Evolutionary conservation across 1,140 invertebrate species (phyloP).

Genomic region (Eumeta japonica): DNA sequence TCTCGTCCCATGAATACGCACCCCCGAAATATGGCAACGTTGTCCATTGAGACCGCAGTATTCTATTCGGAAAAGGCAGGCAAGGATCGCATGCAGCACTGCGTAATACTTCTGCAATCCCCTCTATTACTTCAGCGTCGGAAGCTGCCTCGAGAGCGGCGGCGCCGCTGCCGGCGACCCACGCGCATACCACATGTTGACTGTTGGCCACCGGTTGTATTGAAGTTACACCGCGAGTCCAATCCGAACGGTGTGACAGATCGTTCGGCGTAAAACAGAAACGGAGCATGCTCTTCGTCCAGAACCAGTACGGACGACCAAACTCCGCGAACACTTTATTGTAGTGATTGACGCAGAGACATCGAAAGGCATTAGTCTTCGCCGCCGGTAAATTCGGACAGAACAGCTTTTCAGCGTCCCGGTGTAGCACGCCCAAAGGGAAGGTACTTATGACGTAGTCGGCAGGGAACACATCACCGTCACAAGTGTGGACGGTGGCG

Average conservation of each 20-base stretch:
- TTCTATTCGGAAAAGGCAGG: conserved; percentile 62
- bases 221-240: conserved; percentile 64
- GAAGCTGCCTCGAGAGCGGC: conserved; percentile 67
- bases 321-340: conserved; percentile 80
- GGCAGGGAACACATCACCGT: conserved; percentile 68
- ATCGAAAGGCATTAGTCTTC: conserved; percentile 70
- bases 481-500: conserved; percentile 61
- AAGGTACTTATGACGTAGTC: conserved; percentile 77
- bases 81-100: conserved; percentile 61
- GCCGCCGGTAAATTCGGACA: conserved; percentile 66
- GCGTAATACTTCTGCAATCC: conserved; percentile 62
- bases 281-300: conserved; percentile 60
- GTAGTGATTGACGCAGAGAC: conserved; percentile 66
- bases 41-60: conserved; percentile 66
- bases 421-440: conserved; percentile 74
- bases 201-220: conserved; percentile 63
- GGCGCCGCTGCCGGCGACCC: conserved; percentile 65
- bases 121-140: conserved; percentile 64
- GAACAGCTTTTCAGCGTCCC: conserved; percentile 67
- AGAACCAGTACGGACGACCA: conserved; percentile 71
- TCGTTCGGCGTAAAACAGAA: conserved; percentile 61
- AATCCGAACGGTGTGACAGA: conserved; percentile 57
- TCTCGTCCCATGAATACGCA: conserved; percentile 63
- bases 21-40: conserved; percentile 65
- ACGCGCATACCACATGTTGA: conserved; percentile 62